phyloP scores from a whole-genome alignment of 2,888 invertebrate genomes.

The Volucella inanis region DNA sequence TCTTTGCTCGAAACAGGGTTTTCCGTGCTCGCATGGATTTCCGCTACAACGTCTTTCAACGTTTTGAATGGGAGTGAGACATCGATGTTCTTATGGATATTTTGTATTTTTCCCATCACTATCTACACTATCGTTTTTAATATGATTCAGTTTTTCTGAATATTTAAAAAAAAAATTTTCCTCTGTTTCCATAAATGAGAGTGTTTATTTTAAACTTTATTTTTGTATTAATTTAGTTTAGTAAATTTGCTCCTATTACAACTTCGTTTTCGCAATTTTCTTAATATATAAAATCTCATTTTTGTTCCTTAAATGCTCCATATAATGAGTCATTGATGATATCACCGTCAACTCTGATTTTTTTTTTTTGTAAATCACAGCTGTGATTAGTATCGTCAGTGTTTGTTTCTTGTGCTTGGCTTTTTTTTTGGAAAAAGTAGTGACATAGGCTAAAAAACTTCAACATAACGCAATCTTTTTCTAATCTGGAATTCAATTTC shows the following conservation, averaged over 20 bases:
- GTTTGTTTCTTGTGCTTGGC: too few species aligned
- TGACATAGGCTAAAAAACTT: too few species aligned
- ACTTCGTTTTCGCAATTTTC: constrained; percentile 4
- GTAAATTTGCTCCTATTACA: constrained; percentile 11
- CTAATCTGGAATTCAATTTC: too few species aligned
- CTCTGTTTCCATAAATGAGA: neutral
- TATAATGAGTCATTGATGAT: neutral
- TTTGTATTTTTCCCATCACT: constrained; percentile 28
- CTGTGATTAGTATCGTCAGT: too few species aligned
- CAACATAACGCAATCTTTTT: too few species aligned
- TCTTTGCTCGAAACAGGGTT: constrained; percentile 46
- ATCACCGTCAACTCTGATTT: too few species aligned
- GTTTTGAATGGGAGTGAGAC: constrained; percentile 29
- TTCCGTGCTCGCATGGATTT: constrained; percentile 21
- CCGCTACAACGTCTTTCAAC: constrained; percentile 26
- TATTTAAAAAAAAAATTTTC: constrained; percentile 35
- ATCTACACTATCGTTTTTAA: neutral
- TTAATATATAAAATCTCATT: neutral
- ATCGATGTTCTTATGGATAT: constrained; percentile 22
- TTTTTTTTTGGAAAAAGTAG: too few species aligned
- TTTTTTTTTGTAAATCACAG: too few species aligned
- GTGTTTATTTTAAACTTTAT: constrained; percentile 26
- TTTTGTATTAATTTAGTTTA: constrained; percentile 13
- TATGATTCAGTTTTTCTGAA: constrained; percentile 2
- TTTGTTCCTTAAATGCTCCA: neutral